phyloP scores from a whole-genome alignment of 2,888 invertebrate genomes.

The Tenthredo mesomela region DNA sequence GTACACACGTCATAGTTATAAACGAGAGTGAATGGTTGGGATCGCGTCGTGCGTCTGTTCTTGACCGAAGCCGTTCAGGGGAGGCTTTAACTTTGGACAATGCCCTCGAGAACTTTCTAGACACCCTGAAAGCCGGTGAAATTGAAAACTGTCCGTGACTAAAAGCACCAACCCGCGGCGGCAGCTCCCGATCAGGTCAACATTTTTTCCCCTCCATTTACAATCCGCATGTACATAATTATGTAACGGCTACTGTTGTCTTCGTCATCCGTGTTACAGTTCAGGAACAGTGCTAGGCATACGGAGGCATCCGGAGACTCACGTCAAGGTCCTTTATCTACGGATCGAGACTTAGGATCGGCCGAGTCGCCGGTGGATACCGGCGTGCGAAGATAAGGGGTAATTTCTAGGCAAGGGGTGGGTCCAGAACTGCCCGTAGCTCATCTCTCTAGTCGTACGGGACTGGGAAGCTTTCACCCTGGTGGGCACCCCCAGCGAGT shows the following conservation, averaged over 20 bases:
- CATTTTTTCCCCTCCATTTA: background rate
- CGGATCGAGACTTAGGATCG: constrained; percentile 75
- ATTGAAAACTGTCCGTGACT: constrained; percentile 13
- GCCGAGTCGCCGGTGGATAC: constrained; percentile 67
- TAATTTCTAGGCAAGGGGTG: constrained; percentile 73
- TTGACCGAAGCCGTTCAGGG: constrained; percentile 25
- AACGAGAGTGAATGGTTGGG: background rate
- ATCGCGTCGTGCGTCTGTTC: constrained; percentile 27
- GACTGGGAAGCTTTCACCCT: constrained; percentile 56
- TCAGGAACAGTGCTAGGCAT: background rate
- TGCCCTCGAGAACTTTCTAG: constrained; percentile 32
- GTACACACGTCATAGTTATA: background rate
- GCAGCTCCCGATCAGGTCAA: background rate
- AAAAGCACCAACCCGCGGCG: background rate
- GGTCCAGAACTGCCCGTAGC: constrained; percentile 75
- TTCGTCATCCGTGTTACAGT: background rate
- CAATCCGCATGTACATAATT: too few relatives aligned
- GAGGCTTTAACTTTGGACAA: constrained; percentile 23
- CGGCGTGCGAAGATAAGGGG: constrained; percentile 75
- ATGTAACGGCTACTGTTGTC: background rate
- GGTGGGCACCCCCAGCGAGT: constrained; percentile 58
- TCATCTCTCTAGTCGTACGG: constrained; percentile 66
- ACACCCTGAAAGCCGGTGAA: background rate
- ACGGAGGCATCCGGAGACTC: background rate
- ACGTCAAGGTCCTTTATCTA: constrained; percentile 71